phyloP scores from a whole-genome alignment of 2,888 invertebrate genomes.

The Netelia melanura region DNA sequence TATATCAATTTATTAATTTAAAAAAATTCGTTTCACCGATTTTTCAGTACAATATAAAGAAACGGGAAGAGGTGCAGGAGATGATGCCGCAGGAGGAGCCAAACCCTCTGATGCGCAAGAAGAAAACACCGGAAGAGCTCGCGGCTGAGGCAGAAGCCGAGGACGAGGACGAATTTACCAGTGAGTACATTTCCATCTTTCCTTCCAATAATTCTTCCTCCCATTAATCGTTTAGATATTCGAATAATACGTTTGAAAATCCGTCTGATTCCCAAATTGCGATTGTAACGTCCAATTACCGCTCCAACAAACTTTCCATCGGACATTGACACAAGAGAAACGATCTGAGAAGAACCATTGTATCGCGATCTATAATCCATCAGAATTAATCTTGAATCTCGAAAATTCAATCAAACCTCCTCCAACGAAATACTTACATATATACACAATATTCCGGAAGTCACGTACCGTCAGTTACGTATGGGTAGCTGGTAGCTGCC shows the following conservation, averaged over 20 bases:
- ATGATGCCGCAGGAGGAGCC: slow-evolving; percentile 94
- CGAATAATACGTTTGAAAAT: neutral
- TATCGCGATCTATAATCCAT: slow-evolving; percentile 17
- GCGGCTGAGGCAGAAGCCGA: slow-evolving; percentile 98
- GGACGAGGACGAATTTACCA: slow-evolving; percentile 98
- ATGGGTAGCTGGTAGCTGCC: too few species aligned
- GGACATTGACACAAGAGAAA: slow-evolving; percentile 5
- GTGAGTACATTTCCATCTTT: slow-evolving; percentile 86
- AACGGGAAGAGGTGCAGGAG: slow-evolving; percentile 97
- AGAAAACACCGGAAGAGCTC: slow-evolving; percentile 99
- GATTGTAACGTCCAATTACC: slow-evolving; percentile 48
- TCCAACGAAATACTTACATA: neutral
- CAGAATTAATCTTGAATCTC: slow-evolving; percentile 13
- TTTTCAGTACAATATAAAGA: slow-evolving; percentile 98
- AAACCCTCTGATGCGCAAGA: slow-evolving; percentile 98
- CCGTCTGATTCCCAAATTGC: neutral
- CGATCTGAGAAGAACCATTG: neutral
- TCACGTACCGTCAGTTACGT: too few species aligned
- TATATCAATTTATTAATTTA: neutral
- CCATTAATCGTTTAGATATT: neutral
- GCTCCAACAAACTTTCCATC: slow-evolving; percentile 45
- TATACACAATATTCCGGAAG: neutral
- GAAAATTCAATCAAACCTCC: slow-evolving; percentile 15
- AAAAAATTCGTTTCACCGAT: neutral
- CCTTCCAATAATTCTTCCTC: neutral